Percentiles rank a stretch among this genome's conserved stretches.
phyloP scores from a whole-genome alignment of 2,113 vertebrate genomes.

The Passer domesticus region DNA sequence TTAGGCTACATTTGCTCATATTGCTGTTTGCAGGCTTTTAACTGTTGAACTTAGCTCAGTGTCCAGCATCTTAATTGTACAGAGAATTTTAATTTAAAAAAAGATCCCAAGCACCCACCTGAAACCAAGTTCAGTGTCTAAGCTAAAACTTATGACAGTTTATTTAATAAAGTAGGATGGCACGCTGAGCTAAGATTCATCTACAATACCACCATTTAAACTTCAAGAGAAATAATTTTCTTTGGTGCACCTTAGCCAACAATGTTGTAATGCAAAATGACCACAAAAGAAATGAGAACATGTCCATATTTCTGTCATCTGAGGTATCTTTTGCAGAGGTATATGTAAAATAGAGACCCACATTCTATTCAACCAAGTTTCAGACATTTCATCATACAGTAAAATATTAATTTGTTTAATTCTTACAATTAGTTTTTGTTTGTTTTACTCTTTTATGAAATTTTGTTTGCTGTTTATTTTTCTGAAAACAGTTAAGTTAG shows the following conservation, averaged over 20 bases:
- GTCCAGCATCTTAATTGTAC: neutral
- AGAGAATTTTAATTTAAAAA: neutral
- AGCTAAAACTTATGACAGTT: neutral
- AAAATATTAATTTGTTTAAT: neutral
- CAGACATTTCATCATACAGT: neutral
- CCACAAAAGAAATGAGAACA: neutral
- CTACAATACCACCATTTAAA: neutral
- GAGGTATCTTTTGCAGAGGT: neutral
- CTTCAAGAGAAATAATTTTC: neutral
- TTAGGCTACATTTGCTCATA: neutral
- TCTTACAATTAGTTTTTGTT: neutral
- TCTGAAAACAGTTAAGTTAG: neutral
- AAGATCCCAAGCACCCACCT: neutral
- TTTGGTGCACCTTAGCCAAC: neutral
- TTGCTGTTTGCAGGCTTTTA: neutral
- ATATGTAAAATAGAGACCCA: neutral
- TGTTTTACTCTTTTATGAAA: neutral
- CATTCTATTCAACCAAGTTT: neutral
- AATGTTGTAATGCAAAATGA: neutral
- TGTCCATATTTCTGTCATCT: neutral
- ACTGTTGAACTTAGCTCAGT: neutral
- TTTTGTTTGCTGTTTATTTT: neutral
- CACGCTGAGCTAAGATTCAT: neutral
- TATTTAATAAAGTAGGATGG: neutral
- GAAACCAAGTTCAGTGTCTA: neutral